Evolutionary conservation across 2,113 vertebrate species (phyloP), one percentile per base, ranked within the genome.

Genomic region (Lichenostomus cassidix): DNA sequence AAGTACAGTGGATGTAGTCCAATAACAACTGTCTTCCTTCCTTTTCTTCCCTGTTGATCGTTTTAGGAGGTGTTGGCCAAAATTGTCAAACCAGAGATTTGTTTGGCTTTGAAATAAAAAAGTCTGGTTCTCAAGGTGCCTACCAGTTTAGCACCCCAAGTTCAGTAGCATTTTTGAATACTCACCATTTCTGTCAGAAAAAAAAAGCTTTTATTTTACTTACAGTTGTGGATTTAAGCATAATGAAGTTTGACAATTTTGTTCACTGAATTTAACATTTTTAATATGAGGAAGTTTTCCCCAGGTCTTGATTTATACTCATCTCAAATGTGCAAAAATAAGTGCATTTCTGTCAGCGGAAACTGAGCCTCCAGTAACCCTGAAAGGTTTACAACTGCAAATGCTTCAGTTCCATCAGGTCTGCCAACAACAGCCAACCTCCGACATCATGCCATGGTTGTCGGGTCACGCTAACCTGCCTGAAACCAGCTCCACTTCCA

Each of bases 311-410:
- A 50, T 79, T 69, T 87, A 67, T 65, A 65, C 25, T 93, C 58
- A 24, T 92, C 91, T 95, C 86, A 86, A 91, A 58, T 29, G 21
- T 83, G 67, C 87, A 95, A 96, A 97, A 95, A 90, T 55, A 74
- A 29, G 70, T 69, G 92, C 79, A 71, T 95, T 96, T 90, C 79
- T 96, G 37, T 93, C 81, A 89, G 33, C 5, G 50, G 88, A 96
- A 96, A 69, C 68, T 25, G 80, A 94, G 62, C 82, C 77, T 95
- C 95, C 92, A 62, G 93, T 95, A 96, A 62, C 69, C 93, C 89
- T 84, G 96, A 98, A 98, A 98, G 98, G 98, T 97, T 92, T 96
- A 96, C 97, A 98, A 96, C 97, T 98, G 97, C 97, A 93, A 98
- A 98, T 98, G 98, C 98, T 98, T 98, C 97, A 96, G 97, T 96